Conservation (phyloP, 2,888 invertebrate genomes). For the Trichogramma dendrolimi region DNA sequence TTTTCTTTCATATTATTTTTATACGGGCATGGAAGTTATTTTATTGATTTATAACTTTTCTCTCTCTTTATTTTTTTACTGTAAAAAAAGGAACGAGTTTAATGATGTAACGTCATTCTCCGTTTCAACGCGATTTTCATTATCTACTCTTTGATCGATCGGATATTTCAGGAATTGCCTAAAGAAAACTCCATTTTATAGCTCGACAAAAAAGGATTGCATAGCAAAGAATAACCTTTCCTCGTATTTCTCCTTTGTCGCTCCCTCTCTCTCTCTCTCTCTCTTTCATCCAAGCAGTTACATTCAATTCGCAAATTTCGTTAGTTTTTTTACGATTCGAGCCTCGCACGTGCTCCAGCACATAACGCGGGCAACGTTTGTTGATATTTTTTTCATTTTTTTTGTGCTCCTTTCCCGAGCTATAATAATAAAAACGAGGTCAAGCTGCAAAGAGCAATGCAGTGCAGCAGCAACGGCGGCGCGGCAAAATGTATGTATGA, state of each 20-base stretch:
- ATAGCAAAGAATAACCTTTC: too few species aligned
- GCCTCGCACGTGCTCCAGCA: background rate
- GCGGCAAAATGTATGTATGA: too few species aligned
- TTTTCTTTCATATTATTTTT: slow-evolving; percentile 10
- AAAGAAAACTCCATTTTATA: too few species aligned
- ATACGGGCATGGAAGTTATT: background rate
- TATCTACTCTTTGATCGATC: too few species aligned
- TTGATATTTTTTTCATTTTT: background rate
- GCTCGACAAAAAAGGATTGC: too few species aligned
- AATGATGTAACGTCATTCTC: background rate
- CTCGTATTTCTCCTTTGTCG: background rate
- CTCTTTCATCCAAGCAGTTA: slow-evolving; percentile 2
- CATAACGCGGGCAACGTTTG: background rate
- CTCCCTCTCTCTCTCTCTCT: background rate
- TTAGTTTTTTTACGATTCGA: background rate
- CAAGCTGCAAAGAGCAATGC: too few species aligned
- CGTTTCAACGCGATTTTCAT: background rate
- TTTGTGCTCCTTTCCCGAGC: too few species aligned
- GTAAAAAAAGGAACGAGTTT: background rate
- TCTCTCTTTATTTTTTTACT: background rate
- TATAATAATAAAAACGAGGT: too few species aligned
- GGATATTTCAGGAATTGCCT: too few species aligned
- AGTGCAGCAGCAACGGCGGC: too few species aligned
- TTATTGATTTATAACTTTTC: background rate
- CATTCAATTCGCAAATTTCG: background rate